These are phyloP conservation scores for Xanthia togata DNA, from an alignment of 2,888 invertebrate species.

Conservation along the genomic window DNA sequence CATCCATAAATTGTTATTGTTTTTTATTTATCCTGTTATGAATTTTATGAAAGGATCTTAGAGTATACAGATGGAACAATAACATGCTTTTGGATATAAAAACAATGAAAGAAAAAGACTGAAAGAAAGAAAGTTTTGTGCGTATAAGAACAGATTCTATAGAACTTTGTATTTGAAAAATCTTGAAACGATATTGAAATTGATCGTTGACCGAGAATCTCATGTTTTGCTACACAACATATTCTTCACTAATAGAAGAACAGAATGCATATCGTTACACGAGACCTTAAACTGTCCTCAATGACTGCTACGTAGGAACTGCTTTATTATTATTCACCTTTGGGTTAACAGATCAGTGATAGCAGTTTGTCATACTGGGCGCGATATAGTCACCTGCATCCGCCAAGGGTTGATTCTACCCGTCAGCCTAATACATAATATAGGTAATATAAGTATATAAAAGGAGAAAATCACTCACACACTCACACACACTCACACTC, in stretches of 20 bases:
- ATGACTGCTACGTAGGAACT: not conserved
- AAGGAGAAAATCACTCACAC: too few relatives aligned
- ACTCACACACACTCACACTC: too few relatives aligned
- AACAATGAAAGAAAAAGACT: not conserved
- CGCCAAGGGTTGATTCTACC: too few relatives aligned
- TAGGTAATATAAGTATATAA: too few relatives aligned
- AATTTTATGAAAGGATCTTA: constrained; percentile 5
- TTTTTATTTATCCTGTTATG: constrained; percentile 14
- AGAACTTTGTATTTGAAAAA: not conserved
- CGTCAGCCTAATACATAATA: too few relatives aligned
- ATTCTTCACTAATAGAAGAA: not conserved
- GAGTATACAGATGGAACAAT: not conserved
- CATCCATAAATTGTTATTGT: constrained; percentile 31
- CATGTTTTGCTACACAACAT: not conserved
- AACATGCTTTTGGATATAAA: not conserved
- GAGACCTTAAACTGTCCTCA: not conserved
- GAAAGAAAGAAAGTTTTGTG: too few relatives aligned
- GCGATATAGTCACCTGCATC: not conserved
- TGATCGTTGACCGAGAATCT: not conserved
- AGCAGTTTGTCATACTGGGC: not conserved
- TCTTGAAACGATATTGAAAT: not conserved
- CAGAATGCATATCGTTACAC: not conserved
- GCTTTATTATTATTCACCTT: not conserved
- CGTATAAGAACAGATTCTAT: not conserved
- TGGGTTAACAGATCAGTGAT: not conserved